Conservation (phyloP, 2,888 invertebrate genomes). For the Chirona hameri region DNA sequence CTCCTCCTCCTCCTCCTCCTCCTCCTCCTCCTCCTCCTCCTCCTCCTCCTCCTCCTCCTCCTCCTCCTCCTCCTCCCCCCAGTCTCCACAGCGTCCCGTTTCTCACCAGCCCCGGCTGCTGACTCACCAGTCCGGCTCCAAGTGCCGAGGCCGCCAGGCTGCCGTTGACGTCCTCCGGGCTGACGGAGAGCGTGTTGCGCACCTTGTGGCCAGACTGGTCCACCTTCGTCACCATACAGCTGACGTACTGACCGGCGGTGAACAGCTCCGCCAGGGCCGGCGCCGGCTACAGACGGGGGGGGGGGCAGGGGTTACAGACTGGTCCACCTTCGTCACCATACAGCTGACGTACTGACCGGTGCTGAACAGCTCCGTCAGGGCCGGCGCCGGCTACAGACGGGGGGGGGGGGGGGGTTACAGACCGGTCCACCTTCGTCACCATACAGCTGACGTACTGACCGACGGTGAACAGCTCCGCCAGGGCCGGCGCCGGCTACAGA, state of each 20-base stretch:
- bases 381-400: neutral
- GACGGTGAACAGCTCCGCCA: neutral
- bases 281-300: neutral
- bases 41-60: too few species aligned
- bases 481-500: neutral
- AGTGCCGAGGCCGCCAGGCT: neutral
- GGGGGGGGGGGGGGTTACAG: neutral
- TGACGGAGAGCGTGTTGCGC: conserved; percentile 12
- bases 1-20: too few species aligned
- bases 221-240: neutral
- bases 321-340: neutral
- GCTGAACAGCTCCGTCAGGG: neutral
- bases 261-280: neutral
- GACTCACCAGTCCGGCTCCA: neutral
- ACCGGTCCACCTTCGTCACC: neutral
- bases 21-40: too few species aligned
- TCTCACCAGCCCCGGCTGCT: too few species aligned
- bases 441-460: conserved; percentile 1
- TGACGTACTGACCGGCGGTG: conserved; percentile 7
- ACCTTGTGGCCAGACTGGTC: conserved; percentile 24
- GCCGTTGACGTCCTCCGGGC: neutral
- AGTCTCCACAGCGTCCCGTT: too few species aligned
- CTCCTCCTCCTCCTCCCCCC: too few species aligned
- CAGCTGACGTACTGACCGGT: conserved; percentile 25
- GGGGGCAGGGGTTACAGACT: neutral